Evolutionary conservation across 2,797 vertebrate species (phyloP), one percentile per base, ranked within the genome.

Genomic region (Rhadinocentrus ornatus): DNA sequence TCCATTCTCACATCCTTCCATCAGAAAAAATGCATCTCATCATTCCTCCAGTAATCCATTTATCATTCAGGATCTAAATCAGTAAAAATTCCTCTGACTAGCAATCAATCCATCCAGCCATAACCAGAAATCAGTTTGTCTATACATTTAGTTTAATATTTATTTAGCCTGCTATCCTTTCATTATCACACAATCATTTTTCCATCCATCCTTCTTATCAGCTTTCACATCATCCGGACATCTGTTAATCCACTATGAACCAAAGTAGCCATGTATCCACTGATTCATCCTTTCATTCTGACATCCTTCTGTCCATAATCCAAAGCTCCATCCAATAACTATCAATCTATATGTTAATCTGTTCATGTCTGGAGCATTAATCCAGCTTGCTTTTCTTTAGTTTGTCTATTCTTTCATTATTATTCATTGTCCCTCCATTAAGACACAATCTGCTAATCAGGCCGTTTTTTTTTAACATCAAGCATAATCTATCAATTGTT

Each of bases 391-490:
- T 39, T 44, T 41, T 15, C 34, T 31, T 11, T 10, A 50, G 48
- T 24, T 32, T 31, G 15, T 39, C 22, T 8, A 10, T 29, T 22
- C 18, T 37, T 34, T 16, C 56, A 37, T 35, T 6, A 16, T 54
- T 20, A 20, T 35, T 50, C 34, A 29, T 22, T 27, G 24, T 41
- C 57, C 9, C 61, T 35, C 8, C n/a, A 39, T 67, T 39, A 34
- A 31, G 58, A 15, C 10, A 52, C 31, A 58, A 22, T 32, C 34
- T 58, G 44, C 46, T 58, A 59, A 44, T 72, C 55, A 53, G 18
- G 27, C 29, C 0, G n/a, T 59, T 72, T 67, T 10, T 11, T 44
- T 20, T 22, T n/a, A n/a, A 48, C 20, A 29, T 44, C 8, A 16
- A 29, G 2, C 15, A 39, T 18, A 5, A 20, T 39, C 52, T 16